Evolutionary conservation across 2,888 invertebrate genomes (phyloP), one percentile per base, ranked within the genome.

Genomic region (Drosophila meridiana): DNA sequence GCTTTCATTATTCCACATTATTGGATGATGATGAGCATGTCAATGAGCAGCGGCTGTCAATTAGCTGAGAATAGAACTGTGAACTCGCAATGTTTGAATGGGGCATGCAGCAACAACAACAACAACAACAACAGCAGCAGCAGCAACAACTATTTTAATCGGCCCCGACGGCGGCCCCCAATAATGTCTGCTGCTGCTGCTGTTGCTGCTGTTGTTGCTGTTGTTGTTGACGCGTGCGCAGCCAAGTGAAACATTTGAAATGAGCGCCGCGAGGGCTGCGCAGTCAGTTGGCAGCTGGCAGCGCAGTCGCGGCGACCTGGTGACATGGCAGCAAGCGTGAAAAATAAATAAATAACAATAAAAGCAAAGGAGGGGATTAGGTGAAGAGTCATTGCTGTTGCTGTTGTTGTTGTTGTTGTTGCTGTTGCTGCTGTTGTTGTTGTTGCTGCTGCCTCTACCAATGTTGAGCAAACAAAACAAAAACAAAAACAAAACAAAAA

Each of bases 161-260:
- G 76, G 52, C 73, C 62, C 78, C 68, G 61, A 43, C 36, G 36
- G 68, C 75, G 70, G 62, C 79, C 73, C 69, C 58, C 73, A 78
- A 62, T 57, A 42, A 48, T 14, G 47, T 14, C 9, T 34, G 34
- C 28, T 73, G 28, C 30, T 73, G 50, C n/a, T 68, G 47, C 50
- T 20, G 20, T 20, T 20, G 20, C 34, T 71, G 53, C 20, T 68
- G 45, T 43, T 68, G 56, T 11, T 70, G 45, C 26, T 69, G 36
- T 61, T 72, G 53, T 58, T 73, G 69, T 72, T 73, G 84, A 78
- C 89, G 89, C 89, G 82, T 90, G 91, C 87, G 82, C 91, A 91
- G 60, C 90, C 82, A 90, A 82, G 78, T 89, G 91, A 85, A 85
- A 91, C 91, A 82, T 82, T 82, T 79, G 75, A 73, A 72, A 69